These are phyloP conservation scores for Lordiphosa mommai DNA, from an alignment of 1,140 invertebrate species.

Conservation along the genomic window DNA sequence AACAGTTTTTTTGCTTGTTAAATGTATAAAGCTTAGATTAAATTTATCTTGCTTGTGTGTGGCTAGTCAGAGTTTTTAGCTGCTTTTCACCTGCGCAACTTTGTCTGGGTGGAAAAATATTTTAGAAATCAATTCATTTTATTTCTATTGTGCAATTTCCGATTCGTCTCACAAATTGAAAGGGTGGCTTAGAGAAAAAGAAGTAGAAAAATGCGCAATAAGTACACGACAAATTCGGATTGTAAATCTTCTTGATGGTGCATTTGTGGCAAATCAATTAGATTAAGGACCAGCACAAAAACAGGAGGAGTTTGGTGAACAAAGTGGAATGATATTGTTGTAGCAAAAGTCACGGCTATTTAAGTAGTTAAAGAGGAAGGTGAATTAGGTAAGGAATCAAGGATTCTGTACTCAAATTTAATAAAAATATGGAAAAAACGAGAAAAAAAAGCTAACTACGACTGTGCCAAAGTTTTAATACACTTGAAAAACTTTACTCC, in stretches of 20 bases:
- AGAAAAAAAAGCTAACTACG: too few relatives aligned
- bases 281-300: slow-evolving; percentile 5
- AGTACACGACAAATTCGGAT: slow-evolving; percentile 60
- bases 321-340: not conserved
- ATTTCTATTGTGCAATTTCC: slow-evolving; percentile 70
- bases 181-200: not conserved
- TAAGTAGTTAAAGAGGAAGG: too few relatives aligned
- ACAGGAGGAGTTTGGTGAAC: not conserved
- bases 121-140: slow-evolving; percentile 76
- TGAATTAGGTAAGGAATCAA: too few relatives aligned
- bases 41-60: slow-evolving; percentile 30
- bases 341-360: too few relatives aligned
- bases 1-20: slow-evolving; percentile 53
- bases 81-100: slow-evolving; percentile 11
- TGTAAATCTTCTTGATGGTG: slow-evolving; percentile 49
- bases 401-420: too few relatives aligned
- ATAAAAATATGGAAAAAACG: too few relatives aligned
- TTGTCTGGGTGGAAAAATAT: slow-evolving; percentile 27
- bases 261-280: slow-evolving; percentile 49
- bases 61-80: not conserved
- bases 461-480: too few relatives aligned
- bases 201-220: not conserved
- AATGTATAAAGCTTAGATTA: slow-evolving; percentile 42
- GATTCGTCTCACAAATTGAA: slow-evolving; percentile 17
- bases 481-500: too few relatives aligned